Evolutionary conservation across 23 tunicate species (phyloP), one percentile per base, ranked within the genome.

Genomic region (Trididemnum miniatum): DNA sequence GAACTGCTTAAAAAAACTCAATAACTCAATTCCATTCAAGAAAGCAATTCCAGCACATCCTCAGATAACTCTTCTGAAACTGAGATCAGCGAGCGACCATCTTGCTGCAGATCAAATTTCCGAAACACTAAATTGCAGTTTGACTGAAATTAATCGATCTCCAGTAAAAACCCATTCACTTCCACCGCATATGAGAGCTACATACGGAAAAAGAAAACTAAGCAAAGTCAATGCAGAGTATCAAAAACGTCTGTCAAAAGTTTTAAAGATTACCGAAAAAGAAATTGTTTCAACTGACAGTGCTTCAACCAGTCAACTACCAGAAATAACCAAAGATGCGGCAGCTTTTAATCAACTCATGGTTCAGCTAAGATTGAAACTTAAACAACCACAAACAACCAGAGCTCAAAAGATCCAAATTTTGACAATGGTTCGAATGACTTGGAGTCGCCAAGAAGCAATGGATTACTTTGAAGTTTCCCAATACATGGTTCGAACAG

Each of bases 141-240:
- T 63, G 69, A 63, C 25, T 26, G 25, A 63, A 63, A n/a, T 63
- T n/a, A 26, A 63, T n/a, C 69, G n/a, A 63, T 63, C 69, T 63
- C 25, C 69, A 63, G n/a, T 63, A 4, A 63, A 63, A 63, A 63
- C 69, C 28, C 69, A 63, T 63, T 63, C 69, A 63, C 69, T 63
- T 63, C 69, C 69, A 63, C 7, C n/a, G 25, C 69, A 63, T 63
- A 63, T 63, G 25, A 63, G 28, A 63, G 28, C 28, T 24, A 15
- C 69, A 20, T 63, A 63, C n/a, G 69, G 69, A n/a, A 63, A 63
- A 63, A 63, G 69, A 18, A 63, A 63, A 26, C 25, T 63, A 24
- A 63, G 7, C 25, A 63, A 63, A n/a, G 28, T 63, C n/a, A 63
- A 63, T 63, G 69, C 25, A 20, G 69, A 63, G n/a, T 63, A 63